These are phyloP conservation scores for Aphelenchoides fujianensis DNA, from an alignment of 1,140 invertebrate species.

Conservation along the genomic window DNA sequence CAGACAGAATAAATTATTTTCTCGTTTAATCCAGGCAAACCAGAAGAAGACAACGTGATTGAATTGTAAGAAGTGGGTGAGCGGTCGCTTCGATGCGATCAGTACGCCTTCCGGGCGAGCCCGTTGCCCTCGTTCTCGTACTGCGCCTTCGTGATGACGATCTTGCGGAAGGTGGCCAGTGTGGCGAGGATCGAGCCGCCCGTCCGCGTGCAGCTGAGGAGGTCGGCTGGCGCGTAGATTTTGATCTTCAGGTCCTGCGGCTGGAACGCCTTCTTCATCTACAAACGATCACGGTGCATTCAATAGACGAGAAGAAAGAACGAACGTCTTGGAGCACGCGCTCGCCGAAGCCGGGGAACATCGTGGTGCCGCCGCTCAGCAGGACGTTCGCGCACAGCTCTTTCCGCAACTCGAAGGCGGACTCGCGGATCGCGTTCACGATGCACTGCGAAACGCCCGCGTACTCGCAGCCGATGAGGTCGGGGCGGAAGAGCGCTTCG, in stretches of 20 bases:
- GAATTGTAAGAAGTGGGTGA: no score
- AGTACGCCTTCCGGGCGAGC: no score
- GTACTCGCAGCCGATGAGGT: conserved; percentile 93
- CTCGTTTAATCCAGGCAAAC: no score
- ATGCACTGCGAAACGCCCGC: conserved; percentile 95
- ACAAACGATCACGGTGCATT: no score
- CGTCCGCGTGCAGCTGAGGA: conserved; percentile 98
- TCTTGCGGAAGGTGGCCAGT: conserved; percentile 97
- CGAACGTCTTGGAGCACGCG: conserved; percentile 65
- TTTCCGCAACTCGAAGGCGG: conserved; percentile 94
- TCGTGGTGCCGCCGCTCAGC: conserved; percentile 91
- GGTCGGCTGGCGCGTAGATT: conserved; percentile 71
- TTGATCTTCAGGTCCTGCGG: conserved; percentile 97
- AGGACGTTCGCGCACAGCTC: conserved; percentile 97
- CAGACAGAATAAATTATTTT: no score
- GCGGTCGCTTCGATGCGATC: no score
- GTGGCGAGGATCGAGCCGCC: conserved; percentile 95
- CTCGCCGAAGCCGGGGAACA: conserved; percentile 94
- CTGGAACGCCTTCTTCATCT: no score
- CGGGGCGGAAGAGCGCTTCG: conserved; percentile 93
- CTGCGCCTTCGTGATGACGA: conserved; percentile 67
- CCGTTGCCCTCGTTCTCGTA: no score
- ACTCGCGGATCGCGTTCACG: conserved; percentile 79
- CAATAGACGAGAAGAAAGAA: conserved; percentile 71
- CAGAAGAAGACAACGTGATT: no score